Percentiles rank a stretch among this genome's conserved stretches.
phyloP scores from a whole-genome alignment of 2,797 vertebrate genomes.

The Poecilia wingei region DNA sequence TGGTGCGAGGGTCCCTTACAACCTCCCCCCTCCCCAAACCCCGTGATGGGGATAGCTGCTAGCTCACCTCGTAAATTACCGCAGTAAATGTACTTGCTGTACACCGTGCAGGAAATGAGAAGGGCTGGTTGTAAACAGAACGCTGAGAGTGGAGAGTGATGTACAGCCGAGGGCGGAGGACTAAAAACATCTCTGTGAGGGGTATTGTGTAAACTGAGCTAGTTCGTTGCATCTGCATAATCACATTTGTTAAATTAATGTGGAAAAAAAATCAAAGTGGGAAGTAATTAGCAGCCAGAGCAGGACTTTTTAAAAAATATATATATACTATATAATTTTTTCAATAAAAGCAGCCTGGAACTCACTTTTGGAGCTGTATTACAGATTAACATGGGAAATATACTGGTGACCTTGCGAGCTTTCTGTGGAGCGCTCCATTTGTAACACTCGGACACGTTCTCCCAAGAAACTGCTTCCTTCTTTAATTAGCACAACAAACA shows the following conservation, averaged over 20 bases:
- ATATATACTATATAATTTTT: constrained; percentile 13
- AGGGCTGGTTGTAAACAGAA: constrained; percentile 56
- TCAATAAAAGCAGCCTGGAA: constrained; percentile 50
- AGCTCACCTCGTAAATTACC: constrained; percentile 70
- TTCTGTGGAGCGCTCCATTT: constrained; percentile 44
- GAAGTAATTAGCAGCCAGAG: constrained; percentile 61
- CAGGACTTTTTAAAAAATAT: constrained; percentile 39
- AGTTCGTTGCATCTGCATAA: constrained; percentile 49
- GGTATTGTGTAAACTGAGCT: constrained; percentile 14
- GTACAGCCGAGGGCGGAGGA: constrained; percentile 18
- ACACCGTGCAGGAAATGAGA: constrained; percentile 56
- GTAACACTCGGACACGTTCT: constrained; percentile 34
- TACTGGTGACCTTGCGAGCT: constrained; percentile 28
- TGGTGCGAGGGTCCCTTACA: constrained; percentile 14
- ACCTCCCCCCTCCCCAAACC: constrained; percentile 4
- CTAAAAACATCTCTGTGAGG: constrained; percentile 16
- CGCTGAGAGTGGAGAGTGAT: constrained; percentile 27
- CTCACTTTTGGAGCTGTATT: constrained; percentile 44
- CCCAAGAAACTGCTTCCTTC: constrained; percentile 29
- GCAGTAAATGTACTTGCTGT: constrained; percentile 67
- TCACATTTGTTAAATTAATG: constrained; percentile 59
- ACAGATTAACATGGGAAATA: constrained; percentile 35
- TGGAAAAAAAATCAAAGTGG: constrained; percentile 39
- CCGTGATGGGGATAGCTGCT: constrained; percentile 10
- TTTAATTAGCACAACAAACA: constrained; percentile 58